These are phyloP conservation scores for Globicephala melas DNA, from an alignment of 2,113 vertebrate genomes.

Conservation along the genomic window DNA sequence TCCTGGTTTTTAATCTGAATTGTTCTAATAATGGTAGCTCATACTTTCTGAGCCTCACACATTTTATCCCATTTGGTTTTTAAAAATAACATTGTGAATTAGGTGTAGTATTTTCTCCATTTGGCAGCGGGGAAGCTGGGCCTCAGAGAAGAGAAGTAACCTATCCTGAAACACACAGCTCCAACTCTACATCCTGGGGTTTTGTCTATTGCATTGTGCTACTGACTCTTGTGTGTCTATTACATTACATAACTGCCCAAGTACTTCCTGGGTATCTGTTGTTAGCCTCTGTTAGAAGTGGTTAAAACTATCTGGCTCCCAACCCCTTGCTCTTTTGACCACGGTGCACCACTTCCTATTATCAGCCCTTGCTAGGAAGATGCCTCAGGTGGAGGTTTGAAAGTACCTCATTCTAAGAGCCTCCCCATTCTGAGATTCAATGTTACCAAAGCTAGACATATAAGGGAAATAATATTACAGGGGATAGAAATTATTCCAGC, in stretches of 20 bases:
- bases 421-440: neutral
- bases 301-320: neutral
- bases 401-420: neutral
- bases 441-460: neutral
- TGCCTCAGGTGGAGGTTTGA: neutral
- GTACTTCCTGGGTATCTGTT: neutral
- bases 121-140: neutral
- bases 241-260: neutral
- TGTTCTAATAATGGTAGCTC: neutral
- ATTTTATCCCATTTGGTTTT: neutral
- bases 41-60: neutral
- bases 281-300: neutral
- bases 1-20: neutral
- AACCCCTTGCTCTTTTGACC: neutral
- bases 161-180: neutral
- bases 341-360: neutral
- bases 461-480: neutral
- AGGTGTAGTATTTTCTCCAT: neutral
- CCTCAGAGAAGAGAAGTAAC: neutral
- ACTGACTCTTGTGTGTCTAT: neutral
- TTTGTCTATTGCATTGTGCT: neutral
- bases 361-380: neutral
- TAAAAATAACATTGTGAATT: neutral
- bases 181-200: too few relatives aligned
- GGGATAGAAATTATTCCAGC: neutral